phyloP scores from a whole-genome alignment of 1,140 invertebrate genomes.

The Steinernema feltiae region DNA sequence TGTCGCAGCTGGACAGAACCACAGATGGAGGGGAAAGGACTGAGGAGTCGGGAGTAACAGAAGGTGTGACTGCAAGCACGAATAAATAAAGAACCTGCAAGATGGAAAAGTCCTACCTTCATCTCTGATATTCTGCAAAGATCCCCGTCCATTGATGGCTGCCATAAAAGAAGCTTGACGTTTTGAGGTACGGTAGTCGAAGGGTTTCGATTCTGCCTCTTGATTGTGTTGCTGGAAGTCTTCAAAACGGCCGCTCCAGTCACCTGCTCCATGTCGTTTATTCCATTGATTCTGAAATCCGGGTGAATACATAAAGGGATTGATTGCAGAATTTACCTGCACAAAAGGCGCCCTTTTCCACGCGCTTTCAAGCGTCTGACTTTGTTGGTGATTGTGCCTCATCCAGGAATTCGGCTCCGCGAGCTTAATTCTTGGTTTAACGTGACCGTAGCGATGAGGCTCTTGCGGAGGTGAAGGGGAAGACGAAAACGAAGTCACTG shows the following conservation, averaged over 20 bases:
- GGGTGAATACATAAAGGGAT: neutral
- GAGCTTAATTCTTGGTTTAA: neutral
- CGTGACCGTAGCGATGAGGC: neutral
- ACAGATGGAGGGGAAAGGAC: neutral
- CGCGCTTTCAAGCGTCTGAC: neutral
- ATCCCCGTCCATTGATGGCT: neutral
- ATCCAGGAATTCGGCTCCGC: conserved; percentile 5
- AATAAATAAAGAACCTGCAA: neutral
- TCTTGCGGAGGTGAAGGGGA: neutral
- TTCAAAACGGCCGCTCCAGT: neutral
- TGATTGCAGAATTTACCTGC: neutral
- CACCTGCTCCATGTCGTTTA: conserved; percentile 1
- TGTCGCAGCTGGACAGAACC: neutral
- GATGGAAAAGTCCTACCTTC: neutral
- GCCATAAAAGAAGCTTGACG: neutral
- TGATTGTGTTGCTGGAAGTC: neutral
- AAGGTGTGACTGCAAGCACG: neutral
- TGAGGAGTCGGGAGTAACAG: neutral
- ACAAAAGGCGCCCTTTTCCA: conserved; percentile 1
- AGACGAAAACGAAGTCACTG: conserved; percentile 1
- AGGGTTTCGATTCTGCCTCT: neutral
- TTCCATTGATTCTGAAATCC: neutral
- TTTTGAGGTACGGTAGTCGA: neutral
- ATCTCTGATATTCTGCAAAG: neutral
- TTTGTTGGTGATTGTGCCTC: neutral